A percentile compares a stretch with the other conserved stretches of the same genome.
Evolutionary conservation across 23 tunicate species (phyloP).

Genomic region (Corella eumyota): DNA sequence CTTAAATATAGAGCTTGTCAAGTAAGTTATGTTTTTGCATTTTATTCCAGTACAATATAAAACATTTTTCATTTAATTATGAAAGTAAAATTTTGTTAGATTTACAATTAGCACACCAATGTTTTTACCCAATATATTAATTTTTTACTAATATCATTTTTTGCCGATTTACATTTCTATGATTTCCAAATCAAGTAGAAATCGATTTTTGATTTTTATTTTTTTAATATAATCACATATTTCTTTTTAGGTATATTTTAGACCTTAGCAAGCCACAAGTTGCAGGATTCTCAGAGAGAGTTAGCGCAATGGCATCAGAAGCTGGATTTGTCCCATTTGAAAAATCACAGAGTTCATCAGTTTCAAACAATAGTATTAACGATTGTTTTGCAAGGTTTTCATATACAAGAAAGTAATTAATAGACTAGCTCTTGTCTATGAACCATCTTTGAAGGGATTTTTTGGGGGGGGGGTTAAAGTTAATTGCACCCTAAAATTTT

Average conservation of each 20-base stretch:
- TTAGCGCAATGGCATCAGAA: slow-evolving; percentile 55
- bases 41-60: neutral
- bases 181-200: too few species aligned
- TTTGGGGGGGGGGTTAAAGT: too few species aligned
- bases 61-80: neutral
- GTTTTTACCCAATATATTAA: neutral
- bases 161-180: too few species aligned
- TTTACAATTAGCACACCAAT: neutral
- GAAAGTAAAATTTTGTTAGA: neutral
- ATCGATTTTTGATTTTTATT: too few species aligned
- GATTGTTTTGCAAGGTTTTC: slow-evolving; percentile 43
- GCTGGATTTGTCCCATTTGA: slow-evolving; percentile 50
- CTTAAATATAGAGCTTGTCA: slow-evolving; percentile 63
- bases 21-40: slow-evolving; percentile 25
- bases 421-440: too few species aligned
- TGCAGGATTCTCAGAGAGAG: slow-evolving; percentile 42
- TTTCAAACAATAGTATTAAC: slow-evolving; percentile 5
- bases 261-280: slow-evolving; percentile 69
- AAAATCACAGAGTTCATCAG: neutral
- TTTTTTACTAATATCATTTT: neutral
- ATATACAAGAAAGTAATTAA: too few species aligned
- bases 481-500: too few species aligned
- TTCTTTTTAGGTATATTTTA: slow-evolving; percentile 54
- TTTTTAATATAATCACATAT: too few species aligned
- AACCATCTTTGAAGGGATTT: too few species aligned